phyloP scores from a whole-genome alignment of 1,140 invertebrate species.

The Trachelipus rathkii region DNA sequence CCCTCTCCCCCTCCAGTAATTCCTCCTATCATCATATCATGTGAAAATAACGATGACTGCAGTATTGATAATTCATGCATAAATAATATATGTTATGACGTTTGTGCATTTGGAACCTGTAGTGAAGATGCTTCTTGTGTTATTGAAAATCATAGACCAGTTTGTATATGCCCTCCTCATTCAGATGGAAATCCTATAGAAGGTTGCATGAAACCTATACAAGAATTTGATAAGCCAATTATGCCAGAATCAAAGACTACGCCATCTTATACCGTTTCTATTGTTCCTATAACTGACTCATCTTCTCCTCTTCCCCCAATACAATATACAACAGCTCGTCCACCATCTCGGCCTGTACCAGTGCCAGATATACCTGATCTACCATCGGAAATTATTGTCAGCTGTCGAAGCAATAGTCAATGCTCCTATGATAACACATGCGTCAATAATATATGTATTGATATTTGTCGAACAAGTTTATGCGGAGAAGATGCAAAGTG shows the following conservation, averaged over 20 bases:
- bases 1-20: constrained; percentile 16
- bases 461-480: constrained; percentile 66
- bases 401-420: constrained; percentile 52
- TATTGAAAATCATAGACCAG: constrained; percentile 39
- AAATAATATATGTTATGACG: constrained; percentile 63
- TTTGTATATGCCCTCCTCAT: constrained; percentile 48
- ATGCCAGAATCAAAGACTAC: not conserved
- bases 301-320: constrained; percentile 27
- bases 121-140: constrained; percentile 71
- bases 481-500: constrained; percentile 52
- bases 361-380: constrained; percentile 22
- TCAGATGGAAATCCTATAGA: constrained; percentile 48
- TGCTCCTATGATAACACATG: constrained; percentile 70
- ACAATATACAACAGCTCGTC: constrained; percentile 19
- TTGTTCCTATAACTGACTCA: constrained; percentile 11
- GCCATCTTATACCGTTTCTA: not conserved
- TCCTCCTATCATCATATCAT: constrained; percentile 25
- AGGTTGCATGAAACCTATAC: constrained; percentile 22
- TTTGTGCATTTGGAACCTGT: constrained; percentile 63
- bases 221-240: not conserved
- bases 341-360: constrained; percentile 24
- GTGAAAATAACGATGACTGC: constrained; percentile 58
- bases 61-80: constrained; percentile 66
- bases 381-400: constrained; percentile 23
- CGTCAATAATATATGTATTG: constrained; percentile 59